Conservation (phyloP, 2,113 vertebrate species). For the Euleptes europaea region DNA sequence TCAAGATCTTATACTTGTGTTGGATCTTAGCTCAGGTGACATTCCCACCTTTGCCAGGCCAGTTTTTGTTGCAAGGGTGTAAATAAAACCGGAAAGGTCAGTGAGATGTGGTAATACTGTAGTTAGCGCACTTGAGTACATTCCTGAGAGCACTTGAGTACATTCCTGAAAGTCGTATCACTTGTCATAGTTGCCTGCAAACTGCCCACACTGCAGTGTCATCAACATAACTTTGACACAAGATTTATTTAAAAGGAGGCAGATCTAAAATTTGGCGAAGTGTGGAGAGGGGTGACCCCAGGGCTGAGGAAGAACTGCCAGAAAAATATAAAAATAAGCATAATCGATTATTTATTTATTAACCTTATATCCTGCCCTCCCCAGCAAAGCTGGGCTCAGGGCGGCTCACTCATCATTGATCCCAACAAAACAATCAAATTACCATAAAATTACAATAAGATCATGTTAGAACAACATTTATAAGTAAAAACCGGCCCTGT, state of each 20-base stretch:
- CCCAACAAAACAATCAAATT: too few relatives aligned
- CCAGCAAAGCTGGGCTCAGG: too few relatives aligned
- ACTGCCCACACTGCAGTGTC: background rate
- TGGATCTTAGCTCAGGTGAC: background rate
- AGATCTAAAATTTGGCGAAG: background rate
- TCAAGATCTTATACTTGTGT: background rate
- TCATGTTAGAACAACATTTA: too few relatives aligned
- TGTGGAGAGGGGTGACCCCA: background rate
- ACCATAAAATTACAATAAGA: too few relatives aligned
- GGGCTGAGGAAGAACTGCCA: background rate
- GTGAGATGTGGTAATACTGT: background rate
- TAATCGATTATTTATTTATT: too few relatives aligned
- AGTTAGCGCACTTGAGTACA: background rate
- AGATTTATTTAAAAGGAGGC: background rate
- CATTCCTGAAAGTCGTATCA: background rate
- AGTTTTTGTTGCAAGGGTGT: background rate
- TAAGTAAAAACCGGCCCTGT: too few relatives aligned
- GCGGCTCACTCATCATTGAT: too few relatives aligned
- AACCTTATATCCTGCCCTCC: too few relatives aligned
- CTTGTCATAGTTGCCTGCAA: background rate
- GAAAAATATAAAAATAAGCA: background rate
- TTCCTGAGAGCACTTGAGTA: background rate
- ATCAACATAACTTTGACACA: too few relatives aligned
- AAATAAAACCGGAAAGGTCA: background rate
- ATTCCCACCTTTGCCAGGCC: background rate